Evolutionary conservation across 2,797 vertebrate species (phyloP), one percentile per base, ranked within the genome.

Genomic region (Notamacropus eugenii): DNA sequence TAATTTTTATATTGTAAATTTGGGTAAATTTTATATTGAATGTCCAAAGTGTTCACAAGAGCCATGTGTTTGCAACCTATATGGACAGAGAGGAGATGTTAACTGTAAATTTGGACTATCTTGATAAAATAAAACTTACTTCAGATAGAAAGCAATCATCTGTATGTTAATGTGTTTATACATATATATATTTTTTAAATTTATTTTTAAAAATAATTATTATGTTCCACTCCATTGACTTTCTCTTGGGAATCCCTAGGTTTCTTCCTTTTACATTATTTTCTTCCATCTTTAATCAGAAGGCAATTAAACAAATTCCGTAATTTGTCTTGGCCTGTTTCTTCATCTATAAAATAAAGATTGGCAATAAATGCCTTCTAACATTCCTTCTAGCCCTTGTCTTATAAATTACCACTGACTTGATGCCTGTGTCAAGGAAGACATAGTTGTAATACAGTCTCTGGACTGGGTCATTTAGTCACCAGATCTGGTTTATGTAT

Each of bases 231-330:
- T 90, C 82, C 58, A 92, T 90, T 97, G 31, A 97, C 92, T 31
- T 92, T 95, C 59, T 95, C 55, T 56, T 90, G 34, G 31, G 55
- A 52, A 93, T 90, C 52, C 46, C 62, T 92, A 2, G 10, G 54
- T 34, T 12, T 93, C 95, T 55, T 34, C 90, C 3, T 67, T 95
- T 95, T 90, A 19, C 74, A 46, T 74, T 55, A 4, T 90, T 91
- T 96, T 91, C 93, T 92, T 91, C 46, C 74, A 16, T 90, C 56
- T 94, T 96, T 90, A 93, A 62, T 59, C 74, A 24, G 58, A 8
- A 62, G 22, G 28, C 90, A 95, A 56, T 55, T 62, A 91, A 8
- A 87, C 62, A 52, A 31, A 59, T 82, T 13, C 50, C 50, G 91
- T 95, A 31, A 93, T 40, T 40, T 87, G 40, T 87, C 40, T 82